A percentile compares a stretch with the other conserved stretches of the same genome.
These are phyloP conservation scores for Jaculus jaculus DNA, from an alignment of 2,113 vertebrate species.

Conservation along the genomic window DNA sequence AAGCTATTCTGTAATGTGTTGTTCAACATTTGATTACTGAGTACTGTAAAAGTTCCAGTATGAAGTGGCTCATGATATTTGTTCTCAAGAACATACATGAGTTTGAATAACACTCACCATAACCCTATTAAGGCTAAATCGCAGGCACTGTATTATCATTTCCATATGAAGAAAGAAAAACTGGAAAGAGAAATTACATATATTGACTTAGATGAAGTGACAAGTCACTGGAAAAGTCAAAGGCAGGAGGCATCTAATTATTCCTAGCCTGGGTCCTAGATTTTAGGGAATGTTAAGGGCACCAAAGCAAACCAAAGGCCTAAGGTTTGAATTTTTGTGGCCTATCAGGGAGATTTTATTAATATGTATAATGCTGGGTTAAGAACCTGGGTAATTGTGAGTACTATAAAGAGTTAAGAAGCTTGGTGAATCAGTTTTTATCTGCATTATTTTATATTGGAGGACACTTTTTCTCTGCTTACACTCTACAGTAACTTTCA, in stretches of 20 bases:
- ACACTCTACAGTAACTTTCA: conserved; percentile 15
- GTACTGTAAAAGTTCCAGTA: background rate
- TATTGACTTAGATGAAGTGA: background rate
- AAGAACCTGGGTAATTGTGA: background rate
- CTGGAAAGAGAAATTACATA: background rate
- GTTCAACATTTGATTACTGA: background rate
- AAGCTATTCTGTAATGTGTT: conserved; percentile 7
- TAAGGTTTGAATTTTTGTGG: conserved; percentile 23
- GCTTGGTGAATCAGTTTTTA: background rate
- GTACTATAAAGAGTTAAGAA: background rate
- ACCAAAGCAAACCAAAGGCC: background rate
- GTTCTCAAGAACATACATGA: conserved; percentile 10
- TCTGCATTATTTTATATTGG: conserved; percentile 13
- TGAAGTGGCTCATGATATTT: conserved; percentile 2
- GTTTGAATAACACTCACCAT: conserved; percentile 37
- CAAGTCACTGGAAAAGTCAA: background rate
- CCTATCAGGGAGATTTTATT: background rate
- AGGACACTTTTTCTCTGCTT: background rate
- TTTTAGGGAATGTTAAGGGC: background rate
- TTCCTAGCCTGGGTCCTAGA: background rate
- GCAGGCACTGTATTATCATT: background rate
- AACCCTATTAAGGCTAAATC: background rate
- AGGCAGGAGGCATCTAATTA: background rate
- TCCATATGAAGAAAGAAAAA: background rate
- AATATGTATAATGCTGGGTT: background rate